These are phyloP conservation scores for Phragmatobia fuliginosa DNA, from an alignment of 2,888 invertebrate species.

Conservation along the genomic window DNA sequence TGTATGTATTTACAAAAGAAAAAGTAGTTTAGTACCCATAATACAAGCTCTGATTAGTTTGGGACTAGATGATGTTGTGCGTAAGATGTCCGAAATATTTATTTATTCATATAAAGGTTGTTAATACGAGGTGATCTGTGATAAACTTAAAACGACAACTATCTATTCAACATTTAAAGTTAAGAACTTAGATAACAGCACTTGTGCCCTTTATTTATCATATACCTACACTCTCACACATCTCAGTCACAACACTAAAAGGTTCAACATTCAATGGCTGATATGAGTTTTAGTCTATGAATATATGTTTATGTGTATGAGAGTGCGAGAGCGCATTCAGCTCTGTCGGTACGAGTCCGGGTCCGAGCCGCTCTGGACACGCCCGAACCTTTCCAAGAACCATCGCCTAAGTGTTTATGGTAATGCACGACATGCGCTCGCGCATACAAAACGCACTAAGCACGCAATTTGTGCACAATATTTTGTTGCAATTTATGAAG, in stretches of 20 bases:
- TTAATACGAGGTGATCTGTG: too few relatives aligned
- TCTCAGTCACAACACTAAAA: neutral
- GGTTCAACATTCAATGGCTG: neutral
- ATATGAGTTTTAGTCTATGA: neutral
- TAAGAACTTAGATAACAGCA: neutral
- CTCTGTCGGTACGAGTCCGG: neutral
- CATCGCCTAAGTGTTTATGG: slow-evolving; percentile 45
- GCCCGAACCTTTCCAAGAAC: slow-evolving; percentile 34
- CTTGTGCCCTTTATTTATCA: neutral
- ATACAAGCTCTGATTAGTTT: too few relatives aligned
- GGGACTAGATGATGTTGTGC: too few relatives aligned
- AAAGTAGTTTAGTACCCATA: too few relatives aligned
- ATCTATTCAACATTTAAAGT: neutral
- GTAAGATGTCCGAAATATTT: too few relatives aligned
- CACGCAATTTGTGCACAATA: slow-evolving; percentile 36
- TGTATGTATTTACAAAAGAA: too few relatives aligned
- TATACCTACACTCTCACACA: neutral
- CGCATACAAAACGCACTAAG: slow-evolving; percentile 41
- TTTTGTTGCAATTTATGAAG: slow-evolving; percentile 29
- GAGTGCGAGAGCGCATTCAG: slow-evolving; percentile 6
- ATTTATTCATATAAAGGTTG: too few relatives aligned
- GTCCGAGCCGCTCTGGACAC: slow-evolving; percentile 13
- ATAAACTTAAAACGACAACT: neutral
- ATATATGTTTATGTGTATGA: neutral
- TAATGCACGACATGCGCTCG: slow-evolving; percentile 46